Evolutionary conservation across 2,797 vertebrate species (phyloP).

Genomic region (Onychomys torridus): DNA sequence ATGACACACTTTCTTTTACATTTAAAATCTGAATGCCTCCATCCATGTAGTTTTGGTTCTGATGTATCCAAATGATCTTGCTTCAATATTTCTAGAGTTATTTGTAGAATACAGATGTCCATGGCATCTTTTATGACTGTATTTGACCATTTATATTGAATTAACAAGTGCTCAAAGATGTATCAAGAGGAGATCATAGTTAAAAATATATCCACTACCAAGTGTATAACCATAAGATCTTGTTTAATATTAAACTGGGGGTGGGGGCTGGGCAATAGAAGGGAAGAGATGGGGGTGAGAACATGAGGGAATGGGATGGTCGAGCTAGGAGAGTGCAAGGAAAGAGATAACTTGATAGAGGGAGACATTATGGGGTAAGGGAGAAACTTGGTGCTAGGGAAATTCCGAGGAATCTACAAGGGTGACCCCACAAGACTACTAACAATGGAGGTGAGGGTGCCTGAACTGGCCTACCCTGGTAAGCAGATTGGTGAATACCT

Average conservation of each 20-base stretch:
- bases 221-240: background rate
- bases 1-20: background rate
- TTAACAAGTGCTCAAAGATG: background rate
- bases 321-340: too few species aligned
- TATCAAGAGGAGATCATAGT: background rate
- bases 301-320: too few species aligned
- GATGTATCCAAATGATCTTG: background rate
- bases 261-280: too few species aligned
- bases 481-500: too few species aligned
- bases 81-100: constrained; percentile 4
- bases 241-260: background rate
- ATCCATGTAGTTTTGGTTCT: background rate
- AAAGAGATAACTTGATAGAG: too few species aligned
- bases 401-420: too few species aligned
- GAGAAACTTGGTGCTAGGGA: too few species aligned
- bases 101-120: background rate
- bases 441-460: too few species aligned
- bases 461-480: too few species aligned
- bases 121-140: background rate
- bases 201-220: background rate
- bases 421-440: too few species aligned
- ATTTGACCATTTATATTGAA: background rate
- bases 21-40: background rate
- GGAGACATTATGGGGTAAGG: too few species aligned
- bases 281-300: too few species aligned